Base-by-base conservation (phyloP, 2,797 vertebrate species). In the Rhynchotus rufescens region DNA sequence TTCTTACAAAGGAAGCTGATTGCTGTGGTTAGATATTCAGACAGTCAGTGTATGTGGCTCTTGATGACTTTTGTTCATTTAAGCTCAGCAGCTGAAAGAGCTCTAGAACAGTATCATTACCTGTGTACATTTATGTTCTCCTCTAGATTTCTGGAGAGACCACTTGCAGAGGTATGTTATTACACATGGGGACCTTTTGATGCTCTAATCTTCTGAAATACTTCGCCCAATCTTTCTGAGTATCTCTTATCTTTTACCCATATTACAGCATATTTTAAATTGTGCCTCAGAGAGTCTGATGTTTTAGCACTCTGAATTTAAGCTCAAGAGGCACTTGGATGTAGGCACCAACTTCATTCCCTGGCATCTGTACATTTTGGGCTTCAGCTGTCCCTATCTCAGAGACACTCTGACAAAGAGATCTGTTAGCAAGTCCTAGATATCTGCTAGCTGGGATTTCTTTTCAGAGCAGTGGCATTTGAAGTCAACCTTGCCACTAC, bases 391-490 rank as follows among this genome's bases (percentile, higher is more conserved):
- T 71, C 36, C 49, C 42, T 80, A 47, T 87, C 64, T 45, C 1
- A 0, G 51, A 25, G 76, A 75, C 54, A 56, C 56, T 79, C 54
- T 69, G 88, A 85, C 84, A 92, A 92, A 94, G 76, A 80, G 84
- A 80, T 61, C 66, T 92, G 45, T 44, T 90, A 80, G 77, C 71
- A 86, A 28, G 77, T 26, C 47, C 76, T 87, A 82, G 71, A 67
- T 52, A 87, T 44, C 77, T 93, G 93, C 86, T 95, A 93, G 36
- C 9, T 7, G 56, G 79, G 47, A 79, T 26, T 90, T 81, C 72
- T 86, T 44, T 62, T 75, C 86, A 52, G 10, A 81, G 66, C 49
- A 67, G 60, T 45, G 52, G 8, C 28, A 21, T 64, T 66, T 13
- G 0, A 4, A 1, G 74, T 77, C 71, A 71, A 89, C 85, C 71